Evolutionary conservation across 2,888 invertebrate genomes (phyloP).

Genomic region (Siphlonurus alternatus): DNA sequence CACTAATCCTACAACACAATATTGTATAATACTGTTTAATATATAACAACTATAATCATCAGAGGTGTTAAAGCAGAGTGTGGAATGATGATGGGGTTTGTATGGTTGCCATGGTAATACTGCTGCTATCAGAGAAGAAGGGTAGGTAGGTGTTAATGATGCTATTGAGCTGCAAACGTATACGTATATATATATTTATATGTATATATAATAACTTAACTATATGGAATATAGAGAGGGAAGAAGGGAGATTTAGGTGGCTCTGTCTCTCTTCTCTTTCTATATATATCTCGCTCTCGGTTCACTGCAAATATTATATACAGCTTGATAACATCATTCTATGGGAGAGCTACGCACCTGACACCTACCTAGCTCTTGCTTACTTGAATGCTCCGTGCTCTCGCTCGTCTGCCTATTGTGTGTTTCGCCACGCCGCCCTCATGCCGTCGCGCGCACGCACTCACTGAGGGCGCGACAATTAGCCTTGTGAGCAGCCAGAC

Average conservation of each 20-base stretch:
- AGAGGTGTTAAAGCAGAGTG: not conserved
- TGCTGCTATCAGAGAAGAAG: not conserved
- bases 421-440: too few relatives aligned
- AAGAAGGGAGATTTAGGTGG: not conserved
- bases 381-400: too few relatives aligned
- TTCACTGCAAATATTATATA: not conserved
- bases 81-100: not conserved
- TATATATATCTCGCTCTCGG: not conserved
- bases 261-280: not conserved
- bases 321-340: not conserved
- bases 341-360: not conserved
- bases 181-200: too few relatives aligned
- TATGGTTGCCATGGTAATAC: not conserved
- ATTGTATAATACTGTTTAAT: too few relatives aligned
- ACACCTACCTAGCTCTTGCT: not conserved
- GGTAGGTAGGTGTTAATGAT: not conserved
- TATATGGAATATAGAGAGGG: not conserved
- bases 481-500: too few relatives aligned
- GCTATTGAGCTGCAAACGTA: not conserved
- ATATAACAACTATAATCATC: not conserved
- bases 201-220: not conserved
- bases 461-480: too few relatives aligned
- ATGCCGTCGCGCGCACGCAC: too few relatives aligned
- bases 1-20: too few relatives aligned
- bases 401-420: too few relatives aligned